Conservation (phyloP, 92 coral and sea anemone genomes). For the Pocillopora grandis region DNA sequence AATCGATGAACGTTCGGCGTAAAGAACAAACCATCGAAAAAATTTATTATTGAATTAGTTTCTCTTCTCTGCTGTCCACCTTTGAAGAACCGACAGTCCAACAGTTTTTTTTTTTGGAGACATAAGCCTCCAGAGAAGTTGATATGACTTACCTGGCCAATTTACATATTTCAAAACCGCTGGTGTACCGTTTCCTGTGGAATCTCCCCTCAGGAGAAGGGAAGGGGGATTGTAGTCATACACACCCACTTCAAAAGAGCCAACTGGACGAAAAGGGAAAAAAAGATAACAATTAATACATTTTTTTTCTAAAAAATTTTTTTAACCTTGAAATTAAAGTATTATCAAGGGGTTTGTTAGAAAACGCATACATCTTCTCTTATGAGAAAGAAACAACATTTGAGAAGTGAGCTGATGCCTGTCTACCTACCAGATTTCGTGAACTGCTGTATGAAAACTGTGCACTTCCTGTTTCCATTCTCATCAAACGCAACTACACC, state of each 20-base stretch:
- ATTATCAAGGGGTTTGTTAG: too few relatives aligned
- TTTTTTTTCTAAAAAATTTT: too few relatives aligned
- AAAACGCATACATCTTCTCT: too few relatives aligned
- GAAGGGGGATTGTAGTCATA: slow-evolving; percentile 29
- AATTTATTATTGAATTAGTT: too few relatives aligned
- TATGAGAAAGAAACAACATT: not conserved
- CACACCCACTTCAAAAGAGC: slow-evolving; percentile 33
- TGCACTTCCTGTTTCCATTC: slow-evolving; percentile 56
- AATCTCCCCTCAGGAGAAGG: slow-evolving; percentile 25
- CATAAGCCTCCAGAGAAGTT: not conserved
- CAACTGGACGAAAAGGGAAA: slow-evolving; percentile 4
- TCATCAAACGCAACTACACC: slow-evolving; percentile 57
- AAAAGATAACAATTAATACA: not conserved
- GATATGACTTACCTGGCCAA: slow-evolving; percentile 35
- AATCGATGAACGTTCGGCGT: too few relatives aligned
- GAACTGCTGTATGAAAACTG: slow-evolving; percentile 43
- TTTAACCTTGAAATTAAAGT: too few relatives aligned
- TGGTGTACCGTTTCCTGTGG: slow-evolving; percentile 5
- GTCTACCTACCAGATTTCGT: slow-evolving; percentile 29
- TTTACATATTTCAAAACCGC: slow-evolving; percentile 11
- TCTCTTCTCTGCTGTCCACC: too few relatives aligned
- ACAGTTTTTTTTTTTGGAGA: too few relatives aligned
- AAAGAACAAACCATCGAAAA: too few relatives aligned
- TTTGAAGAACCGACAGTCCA: too few relatives aligned
- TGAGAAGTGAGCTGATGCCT: not conserved